Conservation (phyloP, 2,797 vertebrate genomes). For the Chlorospingus semifuscus region DNA sequence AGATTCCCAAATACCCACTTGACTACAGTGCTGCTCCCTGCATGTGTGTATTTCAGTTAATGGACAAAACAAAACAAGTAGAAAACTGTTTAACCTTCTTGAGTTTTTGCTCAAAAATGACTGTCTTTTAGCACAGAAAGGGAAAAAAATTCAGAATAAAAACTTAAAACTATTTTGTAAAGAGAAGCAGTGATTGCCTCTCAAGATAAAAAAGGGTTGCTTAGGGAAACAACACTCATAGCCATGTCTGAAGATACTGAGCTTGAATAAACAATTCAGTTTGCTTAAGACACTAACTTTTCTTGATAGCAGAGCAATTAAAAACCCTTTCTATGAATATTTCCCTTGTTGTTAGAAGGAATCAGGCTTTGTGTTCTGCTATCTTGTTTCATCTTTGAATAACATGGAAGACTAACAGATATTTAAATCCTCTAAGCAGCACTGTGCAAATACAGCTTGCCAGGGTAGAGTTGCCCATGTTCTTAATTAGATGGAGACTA, state of each 20-base stretch:
- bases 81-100: background rate
- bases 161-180: background rate
- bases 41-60: background rate
- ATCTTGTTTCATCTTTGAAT: background rate
- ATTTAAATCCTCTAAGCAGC: background rate
- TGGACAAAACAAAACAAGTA: background rate
- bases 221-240: background rate
- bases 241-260: background rate
- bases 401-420: background rate
- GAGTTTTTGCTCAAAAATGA: background rate
- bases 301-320: background rate
- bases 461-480: background rate
- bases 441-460: background rate
- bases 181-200: background rate
- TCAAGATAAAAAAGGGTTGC: background rate
- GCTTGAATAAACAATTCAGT: background rate
- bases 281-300: background rate
- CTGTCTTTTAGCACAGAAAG: background rate
- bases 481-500: conserved; percentile 1
- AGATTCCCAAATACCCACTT: background rate
- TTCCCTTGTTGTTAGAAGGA: background rate
- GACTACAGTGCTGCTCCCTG: background rate
- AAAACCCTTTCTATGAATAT: background rate
- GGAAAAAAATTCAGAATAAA: background rate
- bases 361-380: background rate